A percentile compares a stretch with the other conserved stretches of the same genome.
Evolutionary conservation across 2,888 invertebrate genomes (phyloP).

Genomic region (Augiades crinisus): DNA sequence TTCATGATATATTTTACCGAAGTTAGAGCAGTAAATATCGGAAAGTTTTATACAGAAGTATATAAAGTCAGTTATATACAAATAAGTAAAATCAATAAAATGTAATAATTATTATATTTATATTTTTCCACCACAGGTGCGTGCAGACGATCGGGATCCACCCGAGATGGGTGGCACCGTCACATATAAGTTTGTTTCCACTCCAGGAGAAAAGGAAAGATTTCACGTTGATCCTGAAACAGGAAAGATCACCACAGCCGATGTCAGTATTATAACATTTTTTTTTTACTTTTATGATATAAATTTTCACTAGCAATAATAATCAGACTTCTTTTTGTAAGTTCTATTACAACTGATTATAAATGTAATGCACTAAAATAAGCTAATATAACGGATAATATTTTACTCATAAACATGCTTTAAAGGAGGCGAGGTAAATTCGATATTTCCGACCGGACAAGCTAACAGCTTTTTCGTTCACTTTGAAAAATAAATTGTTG

Average conservation of each 20-base stretch:
- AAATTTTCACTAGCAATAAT: too few relatives aligned
- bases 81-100: too few relatives aligned
- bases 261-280: constrained; percentile 75
- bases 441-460: neutral
- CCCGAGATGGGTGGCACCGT: constrained; percentile 89
- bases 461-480: neutral
- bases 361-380: too few relatives aligned
- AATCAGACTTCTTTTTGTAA: neutral
- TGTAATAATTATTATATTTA: neutral
- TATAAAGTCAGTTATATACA: too few relatives aligned
- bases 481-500: constrained; percentile 23
- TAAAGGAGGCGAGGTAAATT: constrained; percentile 31
- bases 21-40: too few relatives aligned
- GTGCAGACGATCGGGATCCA: constrained; percentile 87
- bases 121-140: constrained; percentile 73
- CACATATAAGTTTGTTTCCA: constrained; percentile 90
- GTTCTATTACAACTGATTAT: too few relatives aligned
- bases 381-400: too few relatives aligned
- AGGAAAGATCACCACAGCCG: constrained; percentile 88
- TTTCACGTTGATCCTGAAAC: constrained; percentile 90
- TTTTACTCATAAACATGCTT: constrained; percentile 4
- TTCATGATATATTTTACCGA: too few relatives aligned
- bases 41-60: too few relatives aligned
- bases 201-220: constrained; percentile 86
- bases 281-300: neutral